phyloP scores from a whole-genome alignment of 2,888 invertebrate species.

The Cecidostiba fungosa region DNA sequence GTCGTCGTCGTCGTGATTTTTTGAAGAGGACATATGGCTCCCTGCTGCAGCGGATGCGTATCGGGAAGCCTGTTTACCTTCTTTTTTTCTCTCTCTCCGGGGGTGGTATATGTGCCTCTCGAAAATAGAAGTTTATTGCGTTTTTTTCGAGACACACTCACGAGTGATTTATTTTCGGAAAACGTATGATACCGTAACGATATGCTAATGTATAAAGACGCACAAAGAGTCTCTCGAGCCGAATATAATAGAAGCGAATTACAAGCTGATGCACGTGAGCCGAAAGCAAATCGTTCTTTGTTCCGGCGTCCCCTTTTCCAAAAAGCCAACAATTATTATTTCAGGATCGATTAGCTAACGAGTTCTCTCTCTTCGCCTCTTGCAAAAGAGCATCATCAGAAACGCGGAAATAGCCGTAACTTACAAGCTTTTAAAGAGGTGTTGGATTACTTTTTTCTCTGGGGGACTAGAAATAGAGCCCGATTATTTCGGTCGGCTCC shows the following conservation, averaged over 20 bases:
- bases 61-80: slow-evolving; percentile 1
- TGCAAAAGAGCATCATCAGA: slow-evolving; percentile 8
- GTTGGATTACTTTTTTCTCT: slow-evolving; percentile 48
- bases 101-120: neutral
- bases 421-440: slow-evolving; percentile 37
- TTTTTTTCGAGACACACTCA: neutral
- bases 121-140: slow-evolving; percentile 30
- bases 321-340: neutral
- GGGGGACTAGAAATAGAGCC: slow-evolving; percentile 23
- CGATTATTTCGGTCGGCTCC: slow-evolving; percentile 45
- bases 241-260: too few species aligned
- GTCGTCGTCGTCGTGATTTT: neutral
- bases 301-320: neutral
- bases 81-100: neutral
- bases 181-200: neutral
- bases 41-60: neutral
- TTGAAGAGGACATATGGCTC: neutral
- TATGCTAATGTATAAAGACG: too few species aligned
- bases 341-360: slow-evolving; percentile 2
- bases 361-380: too few species aligned
- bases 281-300: too few species aligned
- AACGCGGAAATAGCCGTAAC: neutral
- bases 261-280: too few species aligned
- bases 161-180: slow-evolving; percentile 22
- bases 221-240: too few species aligned